Percentiles rank a stretch among this genome's conserved stretches.
Evolutionary conservation across 2,888 invertebrate genomes (phyloP).

Genomic region (Punctoribates punctum): DNA sequence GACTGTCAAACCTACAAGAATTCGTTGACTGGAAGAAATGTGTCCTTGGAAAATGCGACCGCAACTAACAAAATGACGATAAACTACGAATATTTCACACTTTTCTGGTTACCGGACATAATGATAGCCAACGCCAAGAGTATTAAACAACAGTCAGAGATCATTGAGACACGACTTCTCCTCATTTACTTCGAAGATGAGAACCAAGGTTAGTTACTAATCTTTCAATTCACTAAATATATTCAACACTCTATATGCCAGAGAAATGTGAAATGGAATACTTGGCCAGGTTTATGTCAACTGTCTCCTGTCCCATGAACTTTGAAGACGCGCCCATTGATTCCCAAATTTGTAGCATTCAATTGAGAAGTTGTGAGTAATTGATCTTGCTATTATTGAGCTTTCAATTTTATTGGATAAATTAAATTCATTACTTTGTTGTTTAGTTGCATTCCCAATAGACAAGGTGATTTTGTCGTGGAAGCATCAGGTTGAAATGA

Average conservation of each 20-base stretch:
- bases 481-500: not conserved
- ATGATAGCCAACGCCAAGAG: slow-evolving; percentile 1
- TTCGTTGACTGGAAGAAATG: not conserved
- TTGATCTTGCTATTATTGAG: too few species aligned
- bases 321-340: not conserved
- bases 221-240: too few species aligned
- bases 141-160: not conserved
- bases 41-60: not conserved
- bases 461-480: not conserved
- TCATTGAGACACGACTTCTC: not conserved
- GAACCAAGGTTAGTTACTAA: not conserved
- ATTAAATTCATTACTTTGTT: too few species aligned
- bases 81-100: not conserved
- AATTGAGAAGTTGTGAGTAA: slow-evolving; percentile 8
- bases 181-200: not conserved
- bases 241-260: too few species aligned
- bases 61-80: not conserved
- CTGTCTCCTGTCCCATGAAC: slow-evolving; percentile 20
- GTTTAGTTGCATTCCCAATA: slow-evolving; percentile 7
- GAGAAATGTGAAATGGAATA: slow-evolving; percentile 1
- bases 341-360: not conserved
- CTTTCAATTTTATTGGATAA: too few species aligned
- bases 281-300: not conserved
- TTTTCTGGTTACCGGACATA: slow-evolving; percentile 27
- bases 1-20: not conserved